A percentile compares a stretch with the other conserved stretches of the same genome.
phyloP scores from a whole-genome alignment of 2,797 vertebrate species.

The Gambelia wislizenii region DNA sequence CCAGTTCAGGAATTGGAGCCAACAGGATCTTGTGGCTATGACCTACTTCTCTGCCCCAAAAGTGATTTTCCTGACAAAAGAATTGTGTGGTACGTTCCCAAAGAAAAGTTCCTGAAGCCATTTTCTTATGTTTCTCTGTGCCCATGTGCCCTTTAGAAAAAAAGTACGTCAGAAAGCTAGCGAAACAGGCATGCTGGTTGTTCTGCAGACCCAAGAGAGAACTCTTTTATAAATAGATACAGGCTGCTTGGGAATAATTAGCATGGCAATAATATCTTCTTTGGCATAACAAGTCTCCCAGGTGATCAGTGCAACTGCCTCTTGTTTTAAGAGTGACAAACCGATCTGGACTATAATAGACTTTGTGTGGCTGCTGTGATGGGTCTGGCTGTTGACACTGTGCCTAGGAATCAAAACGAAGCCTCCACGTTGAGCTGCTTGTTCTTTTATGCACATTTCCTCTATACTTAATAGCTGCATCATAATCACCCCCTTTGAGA shows the following conservation, averaged over 20 bases:
- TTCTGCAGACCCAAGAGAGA: neutral
- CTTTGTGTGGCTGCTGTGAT: neutral
- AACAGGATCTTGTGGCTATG: neutral
- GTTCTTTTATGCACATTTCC: accelerated
- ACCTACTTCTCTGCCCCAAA: neutral
- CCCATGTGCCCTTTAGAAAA: neutral
- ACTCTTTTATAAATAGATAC: neutral
- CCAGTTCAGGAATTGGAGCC: neutral
- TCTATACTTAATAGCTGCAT: neutral
- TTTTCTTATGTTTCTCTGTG: neutral
- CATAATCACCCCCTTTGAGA: neutral
- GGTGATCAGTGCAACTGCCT: neutral
- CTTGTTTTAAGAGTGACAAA: neutral
- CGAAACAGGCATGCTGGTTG: neutral
- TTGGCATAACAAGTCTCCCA: neutral
- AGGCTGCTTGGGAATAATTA: conserved; percentile 7
- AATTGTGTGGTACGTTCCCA: neutral
- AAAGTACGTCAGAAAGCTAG: neutral
- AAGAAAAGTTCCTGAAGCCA: neutral
- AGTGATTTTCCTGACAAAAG: neutral
- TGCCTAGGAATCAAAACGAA: neutral
- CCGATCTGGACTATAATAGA: neutral
- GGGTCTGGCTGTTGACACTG: neutral
- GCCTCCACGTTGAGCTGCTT: neutral
- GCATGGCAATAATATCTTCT: neutral